Base-by-base conservation (phyloP, 2,888 invertebrate genomes). In the Liposcelis brunnea region DNA sequence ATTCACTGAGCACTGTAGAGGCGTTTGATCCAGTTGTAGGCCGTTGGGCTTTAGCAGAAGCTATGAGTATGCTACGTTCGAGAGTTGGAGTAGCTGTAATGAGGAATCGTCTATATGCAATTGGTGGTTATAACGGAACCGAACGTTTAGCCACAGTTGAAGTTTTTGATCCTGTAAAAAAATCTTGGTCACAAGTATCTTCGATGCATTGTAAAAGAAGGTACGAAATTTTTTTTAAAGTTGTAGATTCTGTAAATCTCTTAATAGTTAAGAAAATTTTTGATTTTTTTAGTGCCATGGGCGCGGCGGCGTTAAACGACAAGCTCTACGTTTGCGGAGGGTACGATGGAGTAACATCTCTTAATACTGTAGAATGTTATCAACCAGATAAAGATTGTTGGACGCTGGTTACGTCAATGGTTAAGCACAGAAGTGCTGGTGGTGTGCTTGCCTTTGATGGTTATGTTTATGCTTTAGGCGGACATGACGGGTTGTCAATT, bases 401-500 rank as follows among this genome's bases (percentile, higher is more conserved):
- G 86, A 73, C 72, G 52, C 74, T 77, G 55, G 70, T 81, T 37
- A 67, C 74, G n/a, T 67, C 73, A 10, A 81, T 81, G 80, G 74
- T 74, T 54, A 77, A 77, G 56, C 77, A 73, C 55, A 65, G 76
- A 34, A 78, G 78, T 55, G 81, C 80, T 38, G 78, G 80, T 14
- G 81, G 80, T 36, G 77, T 80, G 2, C 74, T 78, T 2, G 71
- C 78, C 14, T 69, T 75, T 56, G 68, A 72, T 60, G 80, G 81
- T 31, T 78, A 74, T 55, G 76, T 86, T 45, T 85, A 81, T 60
- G 83, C 82, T 1, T 66, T 87, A 35, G 90, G 89, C 12, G 89
- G 89, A 1, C 89, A 89, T 58, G 87, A 89, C 64, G 87, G 89
- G 0, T 65, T 86, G 12, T 82, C 83, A 5, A 89, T 87, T 54